Base-by-base conservation (phyloP, 2,113 vertebrate species). In the Gymnobelideus leadbeateri region DNA sequence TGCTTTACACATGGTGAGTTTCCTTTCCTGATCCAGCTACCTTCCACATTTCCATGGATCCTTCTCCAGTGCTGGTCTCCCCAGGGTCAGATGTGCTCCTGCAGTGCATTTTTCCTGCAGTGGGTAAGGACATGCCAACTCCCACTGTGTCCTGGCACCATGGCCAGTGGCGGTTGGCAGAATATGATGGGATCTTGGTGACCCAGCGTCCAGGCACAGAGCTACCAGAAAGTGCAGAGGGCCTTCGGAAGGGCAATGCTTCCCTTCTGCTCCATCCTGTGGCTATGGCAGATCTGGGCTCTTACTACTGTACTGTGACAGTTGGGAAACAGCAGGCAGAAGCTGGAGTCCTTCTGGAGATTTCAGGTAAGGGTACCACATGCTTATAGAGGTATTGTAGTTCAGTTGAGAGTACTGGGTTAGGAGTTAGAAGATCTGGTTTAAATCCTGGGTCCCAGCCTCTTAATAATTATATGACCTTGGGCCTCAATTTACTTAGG, bases 1-100 rank as follows among this genome's bases (percentile, higher is more conserved):
- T n/a, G 43, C n/a, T 84, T 93, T 84, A 89, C 61, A 93, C 47
- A 37, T 51, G 92, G 46, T 51, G 21, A n/a, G 43, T 93, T 77
- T 84, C 61, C 49, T 14, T 25, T 37, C 31, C 57, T 25, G 26
- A 31, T 47, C 47, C 47, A 77, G 49, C 61, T 84, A 28, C 57
- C 49, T 93, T 93, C 92, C 92, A 77, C 47, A 24, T 89, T 43
- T 77, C 47, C 43, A 37, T 77, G 57, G 49, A 84, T 31, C 51
- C 57, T 43, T 89, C 46, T 51, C 46, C 31, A 26, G 61, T 77
- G 92, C 55, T 94, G 28, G 61, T 97, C 97, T 92, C 98, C 99
- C 97, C 99, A 99, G 1, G 99, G 99, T 6, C 99, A 99, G 90
- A 99, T 98, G 97, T 98, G 99, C 97, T 99, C 99, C 61, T 99